phyloP scores from a whole-genome alignment of 2,797 vertebrate species.

The Melanotaenia pygmaea region DNA sequence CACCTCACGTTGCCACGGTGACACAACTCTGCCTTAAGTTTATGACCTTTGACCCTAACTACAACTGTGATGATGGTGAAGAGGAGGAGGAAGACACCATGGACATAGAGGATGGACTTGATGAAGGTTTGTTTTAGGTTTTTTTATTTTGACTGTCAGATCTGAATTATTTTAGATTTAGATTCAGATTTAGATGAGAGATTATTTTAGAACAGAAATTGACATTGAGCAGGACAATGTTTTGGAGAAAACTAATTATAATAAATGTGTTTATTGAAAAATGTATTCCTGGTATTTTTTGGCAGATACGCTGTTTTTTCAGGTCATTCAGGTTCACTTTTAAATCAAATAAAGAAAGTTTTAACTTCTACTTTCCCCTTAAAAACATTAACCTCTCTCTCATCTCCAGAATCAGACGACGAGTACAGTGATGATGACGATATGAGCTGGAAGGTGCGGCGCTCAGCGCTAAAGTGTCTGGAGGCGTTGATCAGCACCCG shows the following conservation, averaged over 20 bases:
- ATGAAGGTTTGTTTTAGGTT: conserved; percentile 84
- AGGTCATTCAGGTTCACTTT: no score
- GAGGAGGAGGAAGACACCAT: conserved; percentile 87
- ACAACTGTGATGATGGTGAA: conserved; percentile 89
- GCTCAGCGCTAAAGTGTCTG: conserved; percentile 91
- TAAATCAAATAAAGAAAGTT: not conserved
- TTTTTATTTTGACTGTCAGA: not conserved
- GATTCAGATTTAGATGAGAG: no score
- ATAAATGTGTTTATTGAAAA: not conserved
- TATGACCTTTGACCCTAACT: conserved; percentile 94
- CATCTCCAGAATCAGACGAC: conserved; percentile 86
- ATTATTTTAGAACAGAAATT: not conserved
- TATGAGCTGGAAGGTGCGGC: conserved; percentile 97
- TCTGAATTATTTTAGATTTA: not conserved
- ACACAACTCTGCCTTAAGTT: conserved; percentile 91
- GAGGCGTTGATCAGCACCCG: conserved; percentile 88
- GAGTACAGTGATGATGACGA: conserved; percentile 96
- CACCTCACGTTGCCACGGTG: conserved; percentile 86
- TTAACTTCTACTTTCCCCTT: not conserved
- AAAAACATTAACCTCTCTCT: not conserved
- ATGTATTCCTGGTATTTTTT: no score
- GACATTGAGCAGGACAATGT: not conserved
- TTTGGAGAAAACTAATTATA: not conserved
- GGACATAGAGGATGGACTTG: conserved; percentile 89
- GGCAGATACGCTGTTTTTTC: no score